A percentile compares a stretch with the other conserved stretches of the same genome.
phyloP scores from a whole-genome alignment of 2,797 vertebrate species.

The Sphenodon punctatus region DNA sequence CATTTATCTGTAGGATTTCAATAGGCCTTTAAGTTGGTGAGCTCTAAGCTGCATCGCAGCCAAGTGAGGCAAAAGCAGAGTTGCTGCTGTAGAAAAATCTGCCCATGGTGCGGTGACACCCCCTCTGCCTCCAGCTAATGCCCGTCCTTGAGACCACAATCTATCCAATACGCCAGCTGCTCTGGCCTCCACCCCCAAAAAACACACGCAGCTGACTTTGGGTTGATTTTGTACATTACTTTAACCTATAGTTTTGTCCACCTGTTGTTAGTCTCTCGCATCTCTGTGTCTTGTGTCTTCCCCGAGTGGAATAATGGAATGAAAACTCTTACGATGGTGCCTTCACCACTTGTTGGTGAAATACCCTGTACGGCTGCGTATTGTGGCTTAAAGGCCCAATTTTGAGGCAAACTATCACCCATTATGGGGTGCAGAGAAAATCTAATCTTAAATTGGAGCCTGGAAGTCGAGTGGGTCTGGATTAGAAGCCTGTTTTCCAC shows the following conservation, averaged over 20 bases:
- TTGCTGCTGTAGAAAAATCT: not conserved
- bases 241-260: no score
- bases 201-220: no score
- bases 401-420: not conserved
- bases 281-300: not conserved
- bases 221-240: no score
- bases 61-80: not conserved
- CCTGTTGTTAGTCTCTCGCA: no score
- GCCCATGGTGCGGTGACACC: not conserved
- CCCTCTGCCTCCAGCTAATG: not conserved
- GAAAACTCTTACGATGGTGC: not conserved
- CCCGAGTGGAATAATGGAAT: not conserved
- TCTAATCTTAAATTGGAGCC: slow-evolving; percentile 8
- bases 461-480: not conserved
- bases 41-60: not conserved
- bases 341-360: not conserved
- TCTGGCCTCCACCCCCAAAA: no score
- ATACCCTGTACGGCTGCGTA: no score
- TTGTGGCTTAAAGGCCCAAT: not conserved
- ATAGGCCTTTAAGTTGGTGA: no score
- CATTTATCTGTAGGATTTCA: not conserved
- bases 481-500: not conserved
- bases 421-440: no score
- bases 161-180: no score
- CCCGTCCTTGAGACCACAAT: not conserved